phyloP scores from a whole-genome alignment of 2,888 invertebrate species.

The Volucella bombylans region DNA sequence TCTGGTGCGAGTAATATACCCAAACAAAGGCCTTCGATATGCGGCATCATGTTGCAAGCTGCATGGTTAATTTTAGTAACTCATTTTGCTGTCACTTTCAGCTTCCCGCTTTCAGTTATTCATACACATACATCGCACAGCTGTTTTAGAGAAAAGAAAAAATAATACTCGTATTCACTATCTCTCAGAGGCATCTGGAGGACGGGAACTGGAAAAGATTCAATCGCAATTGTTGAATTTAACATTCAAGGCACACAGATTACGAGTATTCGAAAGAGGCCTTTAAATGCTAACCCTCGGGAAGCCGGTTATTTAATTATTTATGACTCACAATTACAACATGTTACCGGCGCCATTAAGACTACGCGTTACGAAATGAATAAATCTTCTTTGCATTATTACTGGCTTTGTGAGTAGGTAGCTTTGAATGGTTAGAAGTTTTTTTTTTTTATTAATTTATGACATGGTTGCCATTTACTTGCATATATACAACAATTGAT shows the following conservation, averaged over 20 bases:
- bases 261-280: neutral
- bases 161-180: constrained; percentile 29
- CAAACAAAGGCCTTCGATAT: constrained; percentile 26
- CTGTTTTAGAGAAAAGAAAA: neutral
- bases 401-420: too few species aligned
- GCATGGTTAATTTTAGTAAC: constrained; percentile 25
- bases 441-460: too few species aligned
- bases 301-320: constrained; percentile 14
- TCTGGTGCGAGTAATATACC: neutral
- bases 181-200: constrained; percentile 20
- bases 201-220: constrained; percentile 15
- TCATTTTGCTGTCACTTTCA: neutral
- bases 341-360: constrained; percentile 18
- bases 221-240: constrained; percentile 12
- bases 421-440: too few species aligned
- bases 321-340: constrained; percentile 45
- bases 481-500: too few species aligned
- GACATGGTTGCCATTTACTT: too few species aligned
- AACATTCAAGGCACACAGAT: constrained; percentile 37
- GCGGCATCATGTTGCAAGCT: constrained; percentile 12
- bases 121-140: neutral
- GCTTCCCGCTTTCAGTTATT: constrained; percentile 4
- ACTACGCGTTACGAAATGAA: neutral
- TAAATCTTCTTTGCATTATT: neutral
- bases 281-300: neutral